Evolutionary conservation across 2,113 vertebrate species (phyloP).

Genomic region (Struthio camelus): DNA sequence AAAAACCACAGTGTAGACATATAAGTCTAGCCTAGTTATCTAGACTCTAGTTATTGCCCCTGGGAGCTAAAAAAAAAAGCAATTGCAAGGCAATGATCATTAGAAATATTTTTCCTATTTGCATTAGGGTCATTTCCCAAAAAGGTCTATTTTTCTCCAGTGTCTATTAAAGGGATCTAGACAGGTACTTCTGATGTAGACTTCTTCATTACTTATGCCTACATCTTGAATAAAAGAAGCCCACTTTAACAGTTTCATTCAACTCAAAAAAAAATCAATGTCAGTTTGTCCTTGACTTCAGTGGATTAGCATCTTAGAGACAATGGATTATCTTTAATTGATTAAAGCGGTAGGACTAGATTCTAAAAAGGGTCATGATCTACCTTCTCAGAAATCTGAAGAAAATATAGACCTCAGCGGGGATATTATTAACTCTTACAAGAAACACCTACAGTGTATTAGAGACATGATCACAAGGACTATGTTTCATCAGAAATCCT

Average conservation of each 20-base stretch:
- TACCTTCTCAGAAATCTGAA: neutral
- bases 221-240: neutral
- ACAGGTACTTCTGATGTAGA: neutral
- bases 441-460: neutral
- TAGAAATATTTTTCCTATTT: neutral
- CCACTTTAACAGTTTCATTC: neutral
- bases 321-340: neutral
- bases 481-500: neutral
- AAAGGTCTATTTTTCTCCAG: fast-evolving
- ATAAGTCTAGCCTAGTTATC: neutral
- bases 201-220: neutral
- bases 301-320: neutral
- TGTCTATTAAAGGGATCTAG: neutral
- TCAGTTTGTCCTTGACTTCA: neutral
- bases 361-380: neutral
- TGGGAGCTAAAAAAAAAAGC: neutral
- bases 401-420: neutral
- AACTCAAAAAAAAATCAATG: neutral
- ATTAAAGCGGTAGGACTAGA: neutral
- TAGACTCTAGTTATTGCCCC: neutral
- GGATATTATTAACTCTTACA: neutral
- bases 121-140: neutral
- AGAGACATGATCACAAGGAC: neutral
- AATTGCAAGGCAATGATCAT: neutral
- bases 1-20: neutral